Evolutionary conservation across 1,140 invertebrate species (phyloP).

Genomic region (Leptopilina clavipes): DNA sequence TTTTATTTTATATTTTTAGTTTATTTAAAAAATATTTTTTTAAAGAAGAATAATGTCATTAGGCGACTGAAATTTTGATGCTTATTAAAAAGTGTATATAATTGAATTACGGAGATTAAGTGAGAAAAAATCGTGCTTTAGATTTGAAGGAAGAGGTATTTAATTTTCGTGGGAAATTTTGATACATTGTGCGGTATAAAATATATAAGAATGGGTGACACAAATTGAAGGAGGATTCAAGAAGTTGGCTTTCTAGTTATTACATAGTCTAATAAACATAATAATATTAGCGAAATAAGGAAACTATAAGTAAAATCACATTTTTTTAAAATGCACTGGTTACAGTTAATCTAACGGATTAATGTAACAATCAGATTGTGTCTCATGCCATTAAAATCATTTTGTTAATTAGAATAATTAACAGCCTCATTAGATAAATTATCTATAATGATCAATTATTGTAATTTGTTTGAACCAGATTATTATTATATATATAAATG

Average conservation of each 20-base stretch:
- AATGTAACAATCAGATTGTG: slow-evolving; percentile 8
- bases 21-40: too few relatives aligned
- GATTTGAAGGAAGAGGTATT: background rate
- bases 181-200: background rate
- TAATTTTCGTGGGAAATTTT: background rate
- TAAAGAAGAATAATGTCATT: background rate
- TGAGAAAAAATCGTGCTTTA: background rate
- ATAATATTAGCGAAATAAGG: slow-evolving; percentile 22
- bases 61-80: background rate
- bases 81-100: background rate
- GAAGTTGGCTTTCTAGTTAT: background rate
- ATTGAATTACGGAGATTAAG: background rate
- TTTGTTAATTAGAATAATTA: slow-evolving; percentile 7
- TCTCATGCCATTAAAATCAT: slow-evolving; percentile 5
- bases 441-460: slow-evolving; percentile 7
- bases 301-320: background rate
- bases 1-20: too few relatives aligned
- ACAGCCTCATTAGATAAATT: slow-evolving; percentile 10
- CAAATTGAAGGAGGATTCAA: background rate
- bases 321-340: background rate
- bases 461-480: slow-evolving; percentile 7
- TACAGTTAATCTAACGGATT: slow-evolving; percentile 12
- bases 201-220: background rate
- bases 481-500: background rate
- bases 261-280: slow-evolving; percentile 9